These are phyloP conservation scores for Elegia similella DNA, from an alignment of 2,888 invertebrate genomes.

Conservation along the genomic window DNA sequence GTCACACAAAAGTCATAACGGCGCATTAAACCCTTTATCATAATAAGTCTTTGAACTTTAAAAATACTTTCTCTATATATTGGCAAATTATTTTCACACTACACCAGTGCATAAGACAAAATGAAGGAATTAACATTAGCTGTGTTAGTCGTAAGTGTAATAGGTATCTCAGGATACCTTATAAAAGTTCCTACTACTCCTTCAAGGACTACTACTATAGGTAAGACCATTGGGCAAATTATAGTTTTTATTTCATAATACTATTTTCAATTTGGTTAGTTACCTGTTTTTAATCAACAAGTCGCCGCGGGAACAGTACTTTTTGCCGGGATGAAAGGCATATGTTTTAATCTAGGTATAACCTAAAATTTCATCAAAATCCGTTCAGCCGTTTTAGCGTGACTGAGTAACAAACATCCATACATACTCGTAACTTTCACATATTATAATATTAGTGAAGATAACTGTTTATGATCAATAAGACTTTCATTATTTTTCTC, in stretches of 20 bases:
- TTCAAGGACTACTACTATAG: slow-evolving; percentile 24
- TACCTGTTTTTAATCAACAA: no score
- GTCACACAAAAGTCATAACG: slow-evolving; percentile 25
- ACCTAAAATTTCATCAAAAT: no score
- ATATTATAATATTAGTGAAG: no score
- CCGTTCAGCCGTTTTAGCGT: no score
- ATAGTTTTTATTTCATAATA: neutral
- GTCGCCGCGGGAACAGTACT: no score
- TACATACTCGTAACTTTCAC: no score
- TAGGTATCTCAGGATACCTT: slow-evolving; percentile 47
- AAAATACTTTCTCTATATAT: slow-evolving; percentile 41
- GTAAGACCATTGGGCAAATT: slow-evolving; percentile 13
- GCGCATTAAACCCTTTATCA: slow-evolving; percentile 60
- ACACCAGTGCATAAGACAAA: slow-evolving; percentile 39
- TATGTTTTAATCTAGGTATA: no score
- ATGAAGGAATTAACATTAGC: slow-evolving; percentile 58
- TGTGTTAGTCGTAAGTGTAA: slow-evolving; percentile 34
- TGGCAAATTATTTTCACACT: slow-evolving; percentile 20
- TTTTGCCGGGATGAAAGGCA: no score
- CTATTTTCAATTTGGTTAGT: no score
- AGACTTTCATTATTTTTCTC: neutral
- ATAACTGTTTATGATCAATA: no score
- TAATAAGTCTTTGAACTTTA: slow-evolving; percentile 46
- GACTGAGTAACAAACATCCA: no score
- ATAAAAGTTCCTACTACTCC: slow-evolving; percentile 55